These are phyloP conservation scores for Apis mellifera DNA, from an alignment of 1,140 invertebrate genomes.

Conservation along the genomic window Amel_HAv3.1 CM009933.2:13455001-13455500, in stretches of 20 bases:
- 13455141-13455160: constrained; percentile 52
- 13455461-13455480: neutral
- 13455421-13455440: too few relatives aligned
- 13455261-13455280: too few relatives aligned
- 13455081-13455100: constrained; percentile 35
- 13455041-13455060: constrained; percentile 75
- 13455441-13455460: too few relatives aligned
- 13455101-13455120: constrained; percentile 1
- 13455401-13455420: too few relatives aligned
- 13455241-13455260: neutral
- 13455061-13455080: constrained; percentile 63
- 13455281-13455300: too few relatives aligned
- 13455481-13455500: constrained; percentile 12
- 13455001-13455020: constrained; percentile 81
- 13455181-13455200: constrained; percentile 67
- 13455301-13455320: too few relatives aligned
- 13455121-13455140: constrained; percentile 20
- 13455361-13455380: too few relatives aligned
- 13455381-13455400: too few relatives aligned
- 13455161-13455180: constrained; percentile 60
- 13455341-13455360: too few relatives aligned
- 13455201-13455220: constrained; percentile 46
- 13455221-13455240: neutral
- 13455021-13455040: constrained; percentile 75
- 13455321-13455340: too few relatives aligned